phyloP scores from a whole-genome alignment of 2,888 invertebrate genomes.

The Pachydiplax longipennis region DNA sequence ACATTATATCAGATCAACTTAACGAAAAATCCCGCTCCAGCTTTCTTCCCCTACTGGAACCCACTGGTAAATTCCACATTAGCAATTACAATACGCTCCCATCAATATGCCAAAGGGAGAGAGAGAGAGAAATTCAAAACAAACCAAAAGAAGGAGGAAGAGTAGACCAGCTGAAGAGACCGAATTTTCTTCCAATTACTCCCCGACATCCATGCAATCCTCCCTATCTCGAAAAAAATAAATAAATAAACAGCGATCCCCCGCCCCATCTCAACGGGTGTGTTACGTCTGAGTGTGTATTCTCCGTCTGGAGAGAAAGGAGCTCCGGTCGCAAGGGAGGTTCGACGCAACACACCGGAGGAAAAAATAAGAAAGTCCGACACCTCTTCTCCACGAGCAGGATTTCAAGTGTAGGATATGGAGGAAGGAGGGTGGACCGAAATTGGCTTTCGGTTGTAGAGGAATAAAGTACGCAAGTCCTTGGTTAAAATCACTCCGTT shows the following conservation, averaged over 20 bases:
- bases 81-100: conserved; percentile 44
- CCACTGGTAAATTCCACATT: conserved; percentile 23
- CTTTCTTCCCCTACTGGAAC: neutral
- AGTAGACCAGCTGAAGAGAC: neutral
- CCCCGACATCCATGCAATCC: conserved; percentile 41
- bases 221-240: neutral
- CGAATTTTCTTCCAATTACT: conserved; percentile 44
- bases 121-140: neutral
- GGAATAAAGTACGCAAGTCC: neutral
- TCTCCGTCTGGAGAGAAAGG: neutral
- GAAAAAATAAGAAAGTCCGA: neutral
- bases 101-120: conserved; percentile 37
- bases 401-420: neutral
- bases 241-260: neutral
- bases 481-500: neutral
- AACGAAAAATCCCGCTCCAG: conserved; percentile 18
- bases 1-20: conserved; percentile 38
- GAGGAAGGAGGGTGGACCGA: neutral
- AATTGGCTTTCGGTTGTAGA: neutral
- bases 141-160: neutral
- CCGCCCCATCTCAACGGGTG: neutral
- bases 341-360: neutral
- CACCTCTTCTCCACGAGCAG: neutral
- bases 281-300: neutral
- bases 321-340: neutral